Conservation (phyloP, 1,140 invertebrate genomes). For the Heliconius hewitsoni region DNA sequence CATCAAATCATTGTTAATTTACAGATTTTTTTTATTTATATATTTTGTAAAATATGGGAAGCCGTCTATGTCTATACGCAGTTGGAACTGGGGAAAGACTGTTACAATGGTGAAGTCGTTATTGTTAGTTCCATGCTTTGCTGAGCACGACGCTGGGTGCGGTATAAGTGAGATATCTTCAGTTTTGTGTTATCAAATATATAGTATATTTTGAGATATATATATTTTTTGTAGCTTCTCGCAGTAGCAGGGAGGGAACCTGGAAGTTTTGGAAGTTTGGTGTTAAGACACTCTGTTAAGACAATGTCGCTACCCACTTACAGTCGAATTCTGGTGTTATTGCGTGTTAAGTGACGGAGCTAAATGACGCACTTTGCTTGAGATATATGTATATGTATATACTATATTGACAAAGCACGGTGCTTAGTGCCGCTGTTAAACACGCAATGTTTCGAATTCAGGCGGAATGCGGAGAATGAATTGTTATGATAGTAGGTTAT, state of each 20-base stretch:
- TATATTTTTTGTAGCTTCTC: neutral
- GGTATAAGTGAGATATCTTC: slow-evolving; percentile 48
- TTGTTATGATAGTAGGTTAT: too few species aligned
- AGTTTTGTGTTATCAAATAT: slow-evolving; percentile 1
- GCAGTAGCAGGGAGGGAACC: neutral
- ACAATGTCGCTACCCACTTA: too few species aligned
- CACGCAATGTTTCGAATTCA: too few species aligned
- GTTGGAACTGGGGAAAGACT: slow-evolving; percentile 62
- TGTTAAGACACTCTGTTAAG: too few species aligned
- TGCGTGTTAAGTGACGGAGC: too few species aligned
- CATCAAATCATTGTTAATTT: neutral
- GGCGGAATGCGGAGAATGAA: too few species aligned
- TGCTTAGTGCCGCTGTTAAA: too few species aligned
- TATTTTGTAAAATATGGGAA: neutral
- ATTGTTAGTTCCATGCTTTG: slow-evolving; percentile 76
- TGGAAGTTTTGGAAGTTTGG: too few species aligned
- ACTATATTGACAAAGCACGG: too few species aligned
- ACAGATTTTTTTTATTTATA: neutral
- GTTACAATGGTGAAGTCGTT: slow-evolving; percentile 66
- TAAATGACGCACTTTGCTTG: too few species aligned
- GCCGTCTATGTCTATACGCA: neutral
- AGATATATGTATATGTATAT: too few species aligned
- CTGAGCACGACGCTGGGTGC: slow-evolving; percentile 57
- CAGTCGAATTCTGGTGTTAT: too few species aligned
- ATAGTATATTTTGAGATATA: neutral